Evolutionary conservation across 2,113 vertebrate genomes (phyloP).

Genomic region (Pedionomus torquatus): DNA sequence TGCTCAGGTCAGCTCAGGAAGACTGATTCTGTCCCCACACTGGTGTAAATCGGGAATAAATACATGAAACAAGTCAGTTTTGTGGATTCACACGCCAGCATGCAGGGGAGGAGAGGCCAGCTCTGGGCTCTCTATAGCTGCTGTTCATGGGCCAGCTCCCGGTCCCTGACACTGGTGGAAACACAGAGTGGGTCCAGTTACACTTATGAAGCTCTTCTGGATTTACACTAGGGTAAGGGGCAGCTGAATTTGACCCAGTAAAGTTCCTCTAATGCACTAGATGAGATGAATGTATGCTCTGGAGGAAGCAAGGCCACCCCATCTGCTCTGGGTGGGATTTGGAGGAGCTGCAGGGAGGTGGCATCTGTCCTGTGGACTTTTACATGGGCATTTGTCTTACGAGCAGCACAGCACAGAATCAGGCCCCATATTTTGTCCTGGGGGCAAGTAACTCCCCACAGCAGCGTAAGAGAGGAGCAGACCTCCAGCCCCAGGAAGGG

Average conservation of each 20-base stretch:
- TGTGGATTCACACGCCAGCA: rapidly evolving
- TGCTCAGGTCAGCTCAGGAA: neutral
- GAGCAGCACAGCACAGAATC: neutral
- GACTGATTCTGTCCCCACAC: neutral
- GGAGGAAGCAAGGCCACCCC: neutral
- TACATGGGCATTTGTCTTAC: rapidly evolving
- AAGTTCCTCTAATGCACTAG: neutral
- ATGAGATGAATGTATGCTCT: neutral
- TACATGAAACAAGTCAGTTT: rapidly evolving
- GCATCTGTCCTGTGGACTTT: neutral
- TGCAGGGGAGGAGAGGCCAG: neutral
- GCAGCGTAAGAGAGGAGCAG: neutral
- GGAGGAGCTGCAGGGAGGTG: neutral
- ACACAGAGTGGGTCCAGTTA: neutral
- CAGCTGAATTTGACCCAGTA: neutral
- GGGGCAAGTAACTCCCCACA: rapidly evolving
- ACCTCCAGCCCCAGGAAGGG: neutral
- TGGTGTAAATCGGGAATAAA: neutral
- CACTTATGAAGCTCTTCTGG: neutral
- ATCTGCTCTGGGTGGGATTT: rapidly evolving
- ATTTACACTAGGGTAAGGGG: neutral
- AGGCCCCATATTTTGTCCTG: neutral
- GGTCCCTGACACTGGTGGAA: neutral
- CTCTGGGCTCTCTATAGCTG: neutral
- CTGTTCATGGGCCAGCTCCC: neutral